Conservation (phyloP, 2,113 vertebrate genomes). For the Psilopsiagon aymara region DNA sequence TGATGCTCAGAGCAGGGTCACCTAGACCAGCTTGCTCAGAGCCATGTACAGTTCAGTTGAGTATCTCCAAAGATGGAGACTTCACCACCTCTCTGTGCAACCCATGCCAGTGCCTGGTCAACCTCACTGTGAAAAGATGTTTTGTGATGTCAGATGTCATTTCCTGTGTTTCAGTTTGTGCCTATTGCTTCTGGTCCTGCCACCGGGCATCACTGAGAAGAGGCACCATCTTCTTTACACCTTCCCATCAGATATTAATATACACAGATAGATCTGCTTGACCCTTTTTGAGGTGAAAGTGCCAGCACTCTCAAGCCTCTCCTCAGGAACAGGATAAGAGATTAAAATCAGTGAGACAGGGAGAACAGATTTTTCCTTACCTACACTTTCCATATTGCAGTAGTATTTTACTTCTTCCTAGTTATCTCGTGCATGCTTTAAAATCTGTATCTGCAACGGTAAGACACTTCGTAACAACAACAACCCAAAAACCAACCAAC, state of each 20-base stretch:
- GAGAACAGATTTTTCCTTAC: background rate
- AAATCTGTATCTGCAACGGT: background rate
- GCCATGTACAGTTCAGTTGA: background rate
- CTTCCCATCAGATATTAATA: background rate
- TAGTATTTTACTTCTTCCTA: background rate
- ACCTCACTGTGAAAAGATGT: background rate
- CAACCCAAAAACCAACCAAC: background rate
- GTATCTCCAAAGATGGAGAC: background rate
- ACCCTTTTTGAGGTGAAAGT: background rate
- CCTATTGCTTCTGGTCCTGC: background rate
- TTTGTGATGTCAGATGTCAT: background rate
- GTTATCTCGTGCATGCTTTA: background rate
- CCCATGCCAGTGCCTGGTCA: fast-evolving
- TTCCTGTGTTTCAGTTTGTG: background rate
- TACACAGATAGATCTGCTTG: background rate
- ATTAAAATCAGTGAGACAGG: background rate
- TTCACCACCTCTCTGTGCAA: background rate
- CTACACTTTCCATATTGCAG: background rate
- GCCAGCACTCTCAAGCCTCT: background rate
- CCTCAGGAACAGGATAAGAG: background rate
- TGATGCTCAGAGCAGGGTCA: background rate
- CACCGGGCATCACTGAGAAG: background rate
- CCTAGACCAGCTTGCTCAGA: background rate
- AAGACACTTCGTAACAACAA: background rate
- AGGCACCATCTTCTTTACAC: background rate